Percentiles rank a stretch among this genome's conserved stretches.
phyloP scores from a whole-genome alignment of 2,888 invertebrate species.

The Pediacus dermestoides region DNA sequence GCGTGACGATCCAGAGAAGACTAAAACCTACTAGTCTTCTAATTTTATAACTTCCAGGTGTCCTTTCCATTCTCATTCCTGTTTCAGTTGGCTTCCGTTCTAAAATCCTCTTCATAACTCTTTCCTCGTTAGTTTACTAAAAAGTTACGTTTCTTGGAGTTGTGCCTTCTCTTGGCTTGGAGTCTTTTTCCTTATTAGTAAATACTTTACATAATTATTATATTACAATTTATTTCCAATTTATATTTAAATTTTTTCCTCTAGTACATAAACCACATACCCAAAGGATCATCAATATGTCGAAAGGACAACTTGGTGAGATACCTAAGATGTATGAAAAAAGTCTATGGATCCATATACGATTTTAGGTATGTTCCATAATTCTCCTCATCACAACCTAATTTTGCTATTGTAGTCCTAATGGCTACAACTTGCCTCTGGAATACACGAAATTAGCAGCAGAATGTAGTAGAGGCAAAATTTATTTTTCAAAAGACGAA shows the following conservation, averaged over 20 bases:
- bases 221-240: background rate
- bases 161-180: too few relatives aligned
- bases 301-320: constrained; percentile 77
- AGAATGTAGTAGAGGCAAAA: constrained; percentile 61
- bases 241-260: constrained; percentile 33
- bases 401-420: constrained; percentile 57
- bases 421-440: constrained; percentile 75
- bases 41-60: constrained; percentile 1
- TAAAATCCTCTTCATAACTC: too few relatives aligned
- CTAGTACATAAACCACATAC: constrained; percentile 80
- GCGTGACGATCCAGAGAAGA: too few relatives aligned
- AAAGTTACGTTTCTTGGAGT: too few relatives aligned
- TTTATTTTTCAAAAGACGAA: constrained; percentile 46
- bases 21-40: too few relatives aligned
- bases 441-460: constrained; percentile 82
- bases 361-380: constrained; percentile 66
- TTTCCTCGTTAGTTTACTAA: too few relatives aligned
- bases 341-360: constrained; percentile 75
- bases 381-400: background rate
- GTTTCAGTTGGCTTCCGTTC: too few relatives aligned
- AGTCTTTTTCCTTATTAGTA: too few relatives aligned
- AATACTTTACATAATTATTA: too few relatives aligned
- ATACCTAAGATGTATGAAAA: constrained; percentile 74
- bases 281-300: constrained; percentile 79
- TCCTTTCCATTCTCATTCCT: too few relatives aligned